A percentile compares a stretch with the other conserved stretches of the same genome.
These are phyloP conservation scores for Eristalis intricaria DNA, from an alignment of 2,888 invertebrate species.

Conservation along the genomic window DNA sequence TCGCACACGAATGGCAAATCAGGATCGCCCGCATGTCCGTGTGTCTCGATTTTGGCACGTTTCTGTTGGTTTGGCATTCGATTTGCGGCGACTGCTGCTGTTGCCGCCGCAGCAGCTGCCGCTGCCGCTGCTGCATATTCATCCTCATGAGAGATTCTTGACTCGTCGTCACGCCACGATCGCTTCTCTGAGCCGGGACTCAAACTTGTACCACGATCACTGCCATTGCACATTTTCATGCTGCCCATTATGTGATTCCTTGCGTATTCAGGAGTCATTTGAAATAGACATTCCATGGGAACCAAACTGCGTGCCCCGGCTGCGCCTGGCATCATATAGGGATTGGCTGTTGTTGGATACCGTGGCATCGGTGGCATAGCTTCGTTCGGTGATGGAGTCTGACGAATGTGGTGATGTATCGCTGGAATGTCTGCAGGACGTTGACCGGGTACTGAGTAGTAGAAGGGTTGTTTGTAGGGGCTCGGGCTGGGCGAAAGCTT, in stretches of 20 bases:
- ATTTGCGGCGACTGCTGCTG: conserved; percentile 73
- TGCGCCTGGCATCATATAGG: conserved; percentile 81
- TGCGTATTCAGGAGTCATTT: conserved; percentile 84
- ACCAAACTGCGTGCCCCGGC: conserved; percentile 81
- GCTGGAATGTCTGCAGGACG: conserved; percentile 82
- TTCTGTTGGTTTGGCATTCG: conserved; percentile 76
- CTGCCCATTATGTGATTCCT: conserved; percentile 84
- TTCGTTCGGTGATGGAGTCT: conserved; percentile 76
- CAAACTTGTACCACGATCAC: conserved; percentile 83
- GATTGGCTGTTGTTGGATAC: conserved; percentile 76
- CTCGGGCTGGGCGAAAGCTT: conserved; percentile 83
- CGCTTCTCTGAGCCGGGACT: conserved; percentile 87
- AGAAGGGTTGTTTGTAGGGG: conserved; percentile 76
- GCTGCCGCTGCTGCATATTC: conserved; percentile 78
- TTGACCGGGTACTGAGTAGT: conserved; percentile 82
- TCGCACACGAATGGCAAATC: conserved; percentile 91
- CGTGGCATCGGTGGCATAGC: conserved; percentile 72
- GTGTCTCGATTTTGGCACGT: conserved; percentile 78
- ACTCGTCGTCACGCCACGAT: conserved; percentile 84
- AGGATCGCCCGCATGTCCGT: conserved; percentile 84
- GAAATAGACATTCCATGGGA: conserved; percentile 86
- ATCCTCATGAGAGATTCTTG: conserved; percentile 82
- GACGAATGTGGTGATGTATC: conserved; percentile 73
- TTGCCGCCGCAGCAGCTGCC: conserved; percentile 73
- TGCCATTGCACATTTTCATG: conserved; percentile 81